Base-by-base conservation (phyloP, 2,797 vertebrate genomes). In the Peromyscus eremicus region DNA sequence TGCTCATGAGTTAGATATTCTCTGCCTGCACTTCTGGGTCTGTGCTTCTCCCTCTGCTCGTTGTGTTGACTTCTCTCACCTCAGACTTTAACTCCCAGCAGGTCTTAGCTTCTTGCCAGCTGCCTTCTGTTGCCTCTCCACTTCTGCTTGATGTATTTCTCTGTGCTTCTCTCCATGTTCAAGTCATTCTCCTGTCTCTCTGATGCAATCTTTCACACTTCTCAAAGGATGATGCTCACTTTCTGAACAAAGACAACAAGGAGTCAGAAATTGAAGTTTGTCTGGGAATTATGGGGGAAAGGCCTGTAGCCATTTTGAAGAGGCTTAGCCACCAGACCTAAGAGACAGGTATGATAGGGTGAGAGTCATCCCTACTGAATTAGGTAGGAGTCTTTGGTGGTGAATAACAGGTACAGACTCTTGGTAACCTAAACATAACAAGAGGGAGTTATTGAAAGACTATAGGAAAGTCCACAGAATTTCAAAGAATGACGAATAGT, bases 161-260 rank as follows among this genome's bases (percentile, higher is more conserved):
- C 87, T 17, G 23, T 29, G 21, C 34, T 81, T 85, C 92, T 95
- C 40, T 89, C 37, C 71, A 68, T 25, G 34, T 27, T 32, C 29
- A 29, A 32, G 34, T 17, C 34, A 32, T 52, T 84, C 57, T 92
- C 19, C 49, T 89, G 34, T n/a, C 6, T 84, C 60, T 75, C 84
- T 40, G 82, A 66, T 55, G 43, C 76, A 82, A 23, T 75, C 37
- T 49, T 81, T 60, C 29, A 81, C 40, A 62, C n/a, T 73, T 88
- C 81, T 70, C 43, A 1, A 71, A 83, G 27, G 62, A 94, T 23
- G 84, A 55, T 81, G 85, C 5, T 43, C 34, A 81, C 19, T 88
- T 95, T 80, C 88, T 91, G 62, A 91, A 89, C 71, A 68, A 91
- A 76, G 16, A 32, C 12, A 57, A 46, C 75, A 93, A 94, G 71